Base-by-base conservation (phyloP, 2,888 invertebrate species). In the Blera fallax region DNA sequence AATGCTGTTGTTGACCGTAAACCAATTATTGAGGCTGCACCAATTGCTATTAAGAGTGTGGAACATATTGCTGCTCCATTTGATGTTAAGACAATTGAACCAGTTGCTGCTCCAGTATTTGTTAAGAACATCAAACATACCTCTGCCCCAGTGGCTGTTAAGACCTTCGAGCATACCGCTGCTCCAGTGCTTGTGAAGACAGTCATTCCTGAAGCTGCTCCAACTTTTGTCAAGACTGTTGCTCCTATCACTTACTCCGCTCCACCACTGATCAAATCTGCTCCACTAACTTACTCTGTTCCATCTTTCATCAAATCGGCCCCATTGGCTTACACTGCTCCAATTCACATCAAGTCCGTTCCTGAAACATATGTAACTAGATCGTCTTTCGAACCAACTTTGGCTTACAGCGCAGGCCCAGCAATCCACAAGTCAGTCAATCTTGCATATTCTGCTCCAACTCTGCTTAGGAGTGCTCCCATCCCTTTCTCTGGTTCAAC, bases 1-100 rank as follows among this genome's bases (percentile, higher is more conserved):
- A 93, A 93, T 88, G 93, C 93, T 65, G 90, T 92, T 45, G 93
- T 93, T 8, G 90, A 90, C 88, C 92, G 90, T 72, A 91, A 92
- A 88, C 90, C 91, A n/a, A 40, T 87, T 45, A 54, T 43, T 1
- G 24, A 78, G 43, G 69, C 40, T 21, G 11, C 32, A n/a, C 76
- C 70, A 10, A 62, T 67, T 5, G 60, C 52, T 40, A 11, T 73
- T 3, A 78, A 81, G 8, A 24, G 69, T 21, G 73, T 48, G 6
- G 29, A 29, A 5, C 29, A 29, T 29, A 7, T 29, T 29, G 29
- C 5, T 60, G 48, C 72, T 16, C 65, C 83, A 45, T 6, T 45
- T 7, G 52, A 56, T 11, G 37, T 40, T n/a, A 14, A 40, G 10
- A 34, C 10, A 1, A 10, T n/a, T n/a, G n/a, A n/a, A n/a, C n/a